Evolutionary conservation across 2,888 invertebrate species (phyloP).

Genomic region (Xestia xanthographa): DNA sequence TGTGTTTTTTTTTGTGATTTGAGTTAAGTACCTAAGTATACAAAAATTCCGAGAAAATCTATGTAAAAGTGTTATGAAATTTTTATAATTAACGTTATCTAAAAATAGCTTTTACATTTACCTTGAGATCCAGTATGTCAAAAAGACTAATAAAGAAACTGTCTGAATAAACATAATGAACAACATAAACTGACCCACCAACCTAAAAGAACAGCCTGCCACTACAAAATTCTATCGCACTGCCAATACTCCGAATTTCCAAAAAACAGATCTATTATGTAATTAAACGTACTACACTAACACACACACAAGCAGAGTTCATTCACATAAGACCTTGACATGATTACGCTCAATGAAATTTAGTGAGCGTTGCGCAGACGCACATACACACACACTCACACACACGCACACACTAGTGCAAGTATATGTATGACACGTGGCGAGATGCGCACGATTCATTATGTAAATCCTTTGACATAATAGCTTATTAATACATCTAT

Average conservation of each 20-base stretch:
- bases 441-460: slow-evolving; percentile 67
- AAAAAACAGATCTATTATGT: slow-evolving; percentile 45
- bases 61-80: not conserved
- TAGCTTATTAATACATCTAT: slow-evolving; percentile 50
- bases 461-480: slow-evolving; percentile 75
- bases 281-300: slow-evolving; percentile 61
- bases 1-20: no score
- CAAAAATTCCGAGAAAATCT: not conserved
- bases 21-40: no score
- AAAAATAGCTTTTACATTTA: not conserved
- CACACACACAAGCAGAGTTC: slow-evolving; percentile 73
- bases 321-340: slow-evolving; percentile 85
- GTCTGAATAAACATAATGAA: not conserved
- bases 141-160: not conserved
- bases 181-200: not conserved
- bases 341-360: slow-evolving; percentile 75
- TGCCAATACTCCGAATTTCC: slow-evolving; percentile 3
- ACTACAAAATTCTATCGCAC: not conserved
- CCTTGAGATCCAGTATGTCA: not conserved
- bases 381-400: slow-evolving; percentile 8
- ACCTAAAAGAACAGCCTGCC: not conserved
- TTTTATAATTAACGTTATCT: not conserved
- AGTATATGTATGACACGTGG: slow-evolving; percentile 60
- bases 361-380: slow-evolving; percentile 71
- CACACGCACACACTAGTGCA: slow-evolving; percentile 32